Conservation (phyloP, 2,888 invertebrate genomes). For the Horisme vitalbata region DNA sequence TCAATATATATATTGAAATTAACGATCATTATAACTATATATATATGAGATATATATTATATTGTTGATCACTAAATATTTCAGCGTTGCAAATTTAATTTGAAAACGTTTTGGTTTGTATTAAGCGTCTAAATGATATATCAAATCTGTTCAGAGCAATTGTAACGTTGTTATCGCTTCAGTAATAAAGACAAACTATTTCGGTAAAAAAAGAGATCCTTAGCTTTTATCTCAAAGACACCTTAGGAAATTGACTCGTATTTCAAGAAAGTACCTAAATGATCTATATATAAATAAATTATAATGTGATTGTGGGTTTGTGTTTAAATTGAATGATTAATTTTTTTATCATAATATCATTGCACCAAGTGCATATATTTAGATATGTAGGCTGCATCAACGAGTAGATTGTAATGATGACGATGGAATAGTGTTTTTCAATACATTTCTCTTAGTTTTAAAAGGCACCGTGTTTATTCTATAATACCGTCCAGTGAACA, state of each 20-base stretch:
- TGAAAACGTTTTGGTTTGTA: conserved; percentile 12
- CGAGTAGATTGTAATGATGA: conserved; percentile 56
- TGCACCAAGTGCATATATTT: conserved; percentile 76
- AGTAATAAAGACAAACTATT: neutral
- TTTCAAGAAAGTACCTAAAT: conserved; percentile 26
- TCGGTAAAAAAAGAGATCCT: neutral
- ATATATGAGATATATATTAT: no score
- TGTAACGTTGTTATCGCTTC: neutral
- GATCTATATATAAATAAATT: conserved; percentile 49
- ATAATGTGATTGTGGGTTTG: conserved; percentile 68
- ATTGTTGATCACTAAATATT: conserved; percentile 47
- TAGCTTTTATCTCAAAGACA: conserved; percentile 6
- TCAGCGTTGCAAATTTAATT: conserved; percentile 15
- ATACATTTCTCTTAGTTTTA: conserved; percentile 51
- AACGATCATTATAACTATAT: conserved; percentile 47
- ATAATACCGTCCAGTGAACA: conserved; percentile 78
- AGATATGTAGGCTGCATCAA: conserved; percentile 63
- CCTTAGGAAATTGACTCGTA: conserved; percentile 12
- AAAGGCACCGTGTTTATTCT: conserved; percentile 64
- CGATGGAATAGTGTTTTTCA: conserved; percentile 49
- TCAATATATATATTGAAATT: conserved; percentile 50
- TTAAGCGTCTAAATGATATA: neutral
- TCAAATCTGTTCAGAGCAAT: neutral
- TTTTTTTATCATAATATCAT: conserved; percentile 56
- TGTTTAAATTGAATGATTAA: conserved; percentile 62